Percentiles rank a stretch among this genome's conserved stretches.
These are phyloP conservation scores for Hippopotamyrus pictus DNA, from an alignment of 2,797 vertebrate genomes.

Conservation along the genomic window DNA sequence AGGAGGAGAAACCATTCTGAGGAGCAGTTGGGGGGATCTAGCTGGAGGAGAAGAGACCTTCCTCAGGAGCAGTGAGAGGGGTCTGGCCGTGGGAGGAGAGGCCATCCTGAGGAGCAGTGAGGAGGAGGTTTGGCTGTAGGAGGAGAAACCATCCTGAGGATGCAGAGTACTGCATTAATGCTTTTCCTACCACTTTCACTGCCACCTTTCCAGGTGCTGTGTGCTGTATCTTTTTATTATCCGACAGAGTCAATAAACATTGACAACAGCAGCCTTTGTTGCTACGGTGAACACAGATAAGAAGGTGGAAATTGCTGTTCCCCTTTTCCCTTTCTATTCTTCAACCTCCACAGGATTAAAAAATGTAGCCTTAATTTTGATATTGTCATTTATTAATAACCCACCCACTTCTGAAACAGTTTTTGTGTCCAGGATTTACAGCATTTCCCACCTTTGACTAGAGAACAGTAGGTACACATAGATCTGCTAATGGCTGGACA, in stretches of 20 bases:
- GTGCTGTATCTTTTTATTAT: not conserved
- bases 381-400: not conserved
- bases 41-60: not conserved
- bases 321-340: not conserved
- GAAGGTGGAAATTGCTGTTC: not conserved
- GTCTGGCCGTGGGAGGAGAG: not conserved
- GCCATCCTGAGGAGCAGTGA: not conserved
- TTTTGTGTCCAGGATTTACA: not conserved
- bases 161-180: not conserved
- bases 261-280: conserved; percentile 2
- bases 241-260: not conserved
- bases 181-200: not conserved
- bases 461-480: not conserved
- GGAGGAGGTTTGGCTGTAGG: not conserved
- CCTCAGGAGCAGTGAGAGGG: not conserved
- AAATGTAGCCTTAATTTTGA: not conserved
- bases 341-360: not conserved
- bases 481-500: no score
- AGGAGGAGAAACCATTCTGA: not conserved
- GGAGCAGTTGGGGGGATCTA: not conserved
- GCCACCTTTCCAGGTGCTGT: not conserved
- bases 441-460: not conserved
- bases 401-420: not conserved
- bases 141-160: not conserved
- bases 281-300: not conserved